These are phyloP conservation scores for Carapus acus DNA, from an alignment of 2,797 vertebrate genomes.

Conservation along the genomic window DNA sequence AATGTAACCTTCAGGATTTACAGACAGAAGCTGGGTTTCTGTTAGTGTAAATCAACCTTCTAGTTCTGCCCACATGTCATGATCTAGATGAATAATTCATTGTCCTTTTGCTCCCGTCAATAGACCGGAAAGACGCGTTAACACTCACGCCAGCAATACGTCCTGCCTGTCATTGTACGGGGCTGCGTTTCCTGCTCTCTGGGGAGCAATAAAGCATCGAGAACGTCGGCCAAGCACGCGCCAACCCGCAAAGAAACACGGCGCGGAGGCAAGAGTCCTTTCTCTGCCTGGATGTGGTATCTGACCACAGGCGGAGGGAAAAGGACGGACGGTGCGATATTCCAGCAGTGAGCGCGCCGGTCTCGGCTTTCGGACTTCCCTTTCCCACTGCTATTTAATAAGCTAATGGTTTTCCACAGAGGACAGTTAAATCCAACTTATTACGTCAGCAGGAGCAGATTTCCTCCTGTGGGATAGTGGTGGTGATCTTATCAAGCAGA, in stretches of 20 bases:
- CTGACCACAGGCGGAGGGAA: constrained; percentile 48
- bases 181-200: constrained; percentile 8
- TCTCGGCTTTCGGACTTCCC: constrained; percentile 46
- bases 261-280: constrained; percentile 32
- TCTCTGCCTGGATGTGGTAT: constrained; percentile 52
- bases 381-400: constrained; percentile 44
- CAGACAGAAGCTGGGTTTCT: background rate
- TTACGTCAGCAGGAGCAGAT: constrained; percentile 5
- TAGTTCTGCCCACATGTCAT: background rate
- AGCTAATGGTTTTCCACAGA: constrained; percentile 43
- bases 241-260: constrained; percentile 16
- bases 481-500: background rate
- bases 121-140: constrained; percentile 7
- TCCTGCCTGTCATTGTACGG: constrained; percentile 5
- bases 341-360: constrained; percentile 48
- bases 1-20: no score
- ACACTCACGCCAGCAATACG: constrained; percentile 3
- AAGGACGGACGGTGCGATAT: constrained; percentile 52
- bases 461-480: background rate
- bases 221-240: background rate
- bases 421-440: background rate
- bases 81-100: constrained; percentile 16
- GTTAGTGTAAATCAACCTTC: constrained; percentile 26
- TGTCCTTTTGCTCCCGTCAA: constrained; percentile 12
- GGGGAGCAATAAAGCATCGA: constrained; percentile 3